phyloP scores from a whole-genome alignment of 2,888 invertebrate genomes.

The Stenichneumon culpator region DNA sequence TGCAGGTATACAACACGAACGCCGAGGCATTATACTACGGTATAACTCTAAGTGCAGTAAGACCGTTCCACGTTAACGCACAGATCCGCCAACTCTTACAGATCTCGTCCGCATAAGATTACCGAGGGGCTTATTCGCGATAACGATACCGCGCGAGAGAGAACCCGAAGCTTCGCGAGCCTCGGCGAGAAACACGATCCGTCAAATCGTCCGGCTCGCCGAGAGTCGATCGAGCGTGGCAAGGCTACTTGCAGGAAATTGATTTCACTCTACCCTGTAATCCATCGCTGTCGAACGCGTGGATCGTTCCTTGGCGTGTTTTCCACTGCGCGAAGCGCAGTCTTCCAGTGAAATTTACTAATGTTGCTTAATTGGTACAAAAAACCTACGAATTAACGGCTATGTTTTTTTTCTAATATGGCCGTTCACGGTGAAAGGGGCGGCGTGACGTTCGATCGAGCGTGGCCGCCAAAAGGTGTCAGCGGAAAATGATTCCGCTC shows the following conservation, averaged over 20 bases:
- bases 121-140: constrained; percentile 63
- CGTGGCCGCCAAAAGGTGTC: constrained; percentile 40
- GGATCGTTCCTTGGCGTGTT: constrained; percentile 45
- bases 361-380: background rate
- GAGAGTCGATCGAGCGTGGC: constrained; percentile 65
- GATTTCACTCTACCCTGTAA: constrained; percentile 60
- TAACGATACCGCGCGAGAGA: constrained; percentile 59
- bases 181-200: constrained; percentile 60
- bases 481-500: constrained; percentile 48
- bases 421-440: background rate
- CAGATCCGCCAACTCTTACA: constrained; percentile 56
- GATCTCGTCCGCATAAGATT: constrained; percentile 64
- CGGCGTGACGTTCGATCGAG: constrained; percentile 47
- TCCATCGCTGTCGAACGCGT: constrained; percentile 47
- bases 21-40: constrained; percentile 44
- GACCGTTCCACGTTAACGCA: constrained; percentile 65
- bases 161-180: constrained; percentile 23
- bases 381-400: background rate
- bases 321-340: constrained; percentile 28
- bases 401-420: background rate
- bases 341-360: background rate
- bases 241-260: constrained; percentile 68
- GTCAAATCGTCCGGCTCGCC: constrained; percentile 57
- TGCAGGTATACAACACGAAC: constrained; percentile 51
- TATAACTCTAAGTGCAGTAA: constrained; percentile 43